These are phyloP conservation scores for Megalops cyprinoides DNA, from an alignment of 2,797 vertebrate species.

Conservation along the genomic window DNA sequence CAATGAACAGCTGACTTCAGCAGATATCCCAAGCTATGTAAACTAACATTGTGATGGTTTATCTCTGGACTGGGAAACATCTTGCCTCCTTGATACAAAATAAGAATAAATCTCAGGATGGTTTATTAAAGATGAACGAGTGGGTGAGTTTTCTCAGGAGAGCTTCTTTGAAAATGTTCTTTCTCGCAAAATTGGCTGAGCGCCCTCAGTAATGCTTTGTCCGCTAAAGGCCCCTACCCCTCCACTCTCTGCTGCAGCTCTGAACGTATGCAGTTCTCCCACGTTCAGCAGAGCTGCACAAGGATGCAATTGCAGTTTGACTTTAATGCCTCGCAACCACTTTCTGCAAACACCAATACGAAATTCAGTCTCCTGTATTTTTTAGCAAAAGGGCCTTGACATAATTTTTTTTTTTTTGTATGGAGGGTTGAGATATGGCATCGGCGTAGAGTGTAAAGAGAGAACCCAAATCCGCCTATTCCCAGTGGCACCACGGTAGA, in stretches of 20 bases:
- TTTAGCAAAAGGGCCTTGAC: neutral
- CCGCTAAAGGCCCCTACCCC: too few species aligned
- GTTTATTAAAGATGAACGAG: neutral
- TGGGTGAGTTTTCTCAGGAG: neutral
- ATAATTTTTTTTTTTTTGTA: neutral
- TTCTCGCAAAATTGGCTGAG: neutral
- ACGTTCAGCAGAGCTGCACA: neutral
- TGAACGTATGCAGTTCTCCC: neutral
- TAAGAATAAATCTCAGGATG: neutral
- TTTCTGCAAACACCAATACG: neutral
- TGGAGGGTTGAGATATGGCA: neutral
- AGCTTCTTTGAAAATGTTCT: neutral
- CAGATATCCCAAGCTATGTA: neutral
- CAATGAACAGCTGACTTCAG: neutral
- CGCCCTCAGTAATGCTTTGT: neutral
- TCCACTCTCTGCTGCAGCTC: neutral
- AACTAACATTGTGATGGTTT: slow-evolving; percentile 7
- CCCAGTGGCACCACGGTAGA: neutral
- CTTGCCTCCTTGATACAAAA: neutral
- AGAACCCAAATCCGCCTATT: neutral
- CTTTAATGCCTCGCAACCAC: slow-evolving; percentile 4
- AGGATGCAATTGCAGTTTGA: neutral
- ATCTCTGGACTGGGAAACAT: neutral
- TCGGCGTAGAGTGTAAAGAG: neutral
- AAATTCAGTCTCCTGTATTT: neutral